Conservation (phyloP, 2,113 vertebrate genomes). For the Pimephales promelas region DNA sequence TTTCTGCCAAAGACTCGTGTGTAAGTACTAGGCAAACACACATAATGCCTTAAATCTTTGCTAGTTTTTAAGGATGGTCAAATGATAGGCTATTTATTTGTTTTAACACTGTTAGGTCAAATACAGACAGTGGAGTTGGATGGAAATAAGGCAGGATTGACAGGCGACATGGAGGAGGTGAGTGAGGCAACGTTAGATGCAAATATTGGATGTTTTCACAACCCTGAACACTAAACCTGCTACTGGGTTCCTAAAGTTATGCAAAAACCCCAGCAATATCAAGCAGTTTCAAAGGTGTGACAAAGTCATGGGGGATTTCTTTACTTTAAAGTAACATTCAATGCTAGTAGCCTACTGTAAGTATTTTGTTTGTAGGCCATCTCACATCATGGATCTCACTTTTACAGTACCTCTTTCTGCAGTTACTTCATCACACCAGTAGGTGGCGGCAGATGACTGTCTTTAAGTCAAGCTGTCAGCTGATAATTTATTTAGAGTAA, state of each 20-base stretch:
- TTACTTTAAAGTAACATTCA: too few species aligned
- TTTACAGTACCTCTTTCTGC: background rate
- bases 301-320: too few species aligned
- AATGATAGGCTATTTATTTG: background rate
- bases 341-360: background rate
- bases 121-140: too few species aligned
- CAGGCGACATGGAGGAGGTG: background rate
- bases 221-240: background rate
- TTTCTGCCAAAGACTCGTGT: background rate
- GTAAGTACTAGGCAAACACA: background rate
- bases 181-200: background rate
- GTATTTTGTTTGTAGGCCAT: background rate
- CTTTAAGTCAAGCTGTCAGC: background rate
- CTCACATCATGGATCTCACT: too few species aligned
- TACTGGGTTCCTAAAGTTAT: background rate
- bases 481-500: too few species aligned
- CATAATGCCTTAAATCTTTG: background rate
- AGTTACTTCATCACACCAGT: background rate
- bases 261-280: background rate
- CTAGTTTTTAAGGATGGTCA: background rate
- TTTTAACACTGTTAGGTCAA: background rate
- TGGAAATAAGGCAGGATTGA: background rate
- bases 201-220: background rate
- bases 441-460: background rate
- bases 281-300: background rate